Base-by-base conservation (phyloP, 2,797 vertebrate genomes). In the Alosa sapidissima region DNA sequence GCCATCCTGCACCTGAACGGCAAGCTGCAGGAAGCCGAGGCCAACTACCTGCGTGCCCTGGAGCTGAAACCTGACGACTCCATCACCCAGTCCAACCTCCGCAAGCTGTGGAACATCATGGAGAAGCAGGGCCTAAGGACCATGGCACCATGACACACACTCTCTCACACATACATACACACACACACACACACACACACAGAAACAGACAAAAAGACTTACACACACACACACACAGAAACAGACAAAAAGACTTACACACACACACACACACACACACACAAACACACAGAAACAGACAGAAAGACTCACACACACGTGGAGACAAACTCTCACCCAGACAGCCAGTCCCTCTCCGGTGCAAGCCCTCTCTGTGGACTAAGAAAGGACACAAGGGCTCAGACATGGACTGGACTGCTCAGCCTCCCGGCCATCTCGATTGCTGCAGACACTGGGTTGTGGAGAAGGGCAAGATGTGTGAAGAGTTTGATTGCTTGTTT, bases 71-170 rank as follows among this genome's bases (percentile, higher is more conserved):
- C 98, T 0, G 98, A 99, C 51, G 98, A 99, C 88, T 91, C 95
- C 91, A 99, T 99, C 94, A 99, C 98, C 10, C 98, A 99, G 92
- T 99, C 98, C 85, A 99, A 99, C 91, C 94, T 99, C 89, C 98
- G 98, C 82, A 99, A 99, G 92, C 94, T 99, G 82, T 98, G 98
- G 98, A 99, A 99, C 93, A 99, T 99, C 93, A 99, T 99, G 98
- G 98, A 99, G 92, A 99, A 99, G 87, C 98, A 99, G 95, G 98
- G 98, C 91, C 92, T 99, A 92, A 97, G 95, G 95, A 99, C 94
- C 89, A 91, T 41, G 3, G 92, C 93, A 86, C 94, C 93, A 83
- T 96, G 93, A 96, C 51, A 47, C 51, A 47, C 10, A 3, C 49
- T 41, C 41, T 41, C 49, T 14, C 41, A 62, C 8, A 82, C 81